Evolutionary conservation across 1,140 invertebrate genomes (phyloP), one percentile per base, ranked within the genome.

Genomic region (Hetaerina americana): DNA sequence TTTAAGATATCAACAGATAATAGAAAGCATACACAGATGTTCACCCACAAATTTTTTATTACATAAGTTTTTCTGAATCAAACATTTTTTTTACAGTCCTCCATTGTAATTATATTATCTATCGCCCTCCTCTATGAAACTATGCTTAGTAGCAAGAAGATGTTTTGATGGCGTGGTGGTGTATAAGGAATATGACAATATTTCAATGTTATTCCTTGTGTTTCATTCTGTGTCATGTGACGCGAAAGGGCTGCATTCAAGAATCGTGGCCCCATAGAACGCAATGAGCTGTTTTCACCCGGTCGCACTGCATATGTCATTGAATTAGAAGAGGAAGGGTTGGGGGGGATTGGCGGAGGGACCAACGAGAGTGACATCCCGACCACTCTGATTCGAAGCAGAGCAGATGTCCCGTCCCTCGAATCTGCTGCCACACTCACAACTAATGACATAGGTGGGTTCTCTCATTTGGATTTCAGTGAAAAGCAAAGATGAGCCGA

Each of bases 271-370:
- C n/a, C 81, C 83, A 57, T 57, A 67, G 88, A 92, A 57, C 84
- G 92, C 66, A 98, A 98, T 80, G 96, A 99, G 76, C 79, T 98
- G n/a, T 99, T 99, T 83, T 88, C 92, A 5, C 92, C 95, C 0
- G 93, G 95, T 0, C 69, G 28, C 27, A 99, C 99, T 96, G 97
- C 97, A 0, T 99, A 99, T 79, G 91, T 98, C 1, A 94, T 99
- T 69, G 97, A 99, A 77, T 80, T 99, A 72, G 90, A 95, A 73
- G 96, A 99, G 78, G 94, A 95, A 70, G 90, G 88, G 73, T 88
- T 89, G 6, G 40, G 40, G 22, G 40, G 3, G 22, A n/a, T 57
- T 5, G 10, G 40, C 22, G 40, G 40, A 18, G 40, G 40, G 15
- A n/a, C 40, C 2, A 18, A 57, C 22, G 93, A 95, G 72, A 91